A percentile compares a stretch with the other conserved stretches of the same genome.
These are phyloP conservation scores for Lobophora halterata DNA, from an alignment of 2,888 invertebrate species.

Conservation along the genomic window DNA sequence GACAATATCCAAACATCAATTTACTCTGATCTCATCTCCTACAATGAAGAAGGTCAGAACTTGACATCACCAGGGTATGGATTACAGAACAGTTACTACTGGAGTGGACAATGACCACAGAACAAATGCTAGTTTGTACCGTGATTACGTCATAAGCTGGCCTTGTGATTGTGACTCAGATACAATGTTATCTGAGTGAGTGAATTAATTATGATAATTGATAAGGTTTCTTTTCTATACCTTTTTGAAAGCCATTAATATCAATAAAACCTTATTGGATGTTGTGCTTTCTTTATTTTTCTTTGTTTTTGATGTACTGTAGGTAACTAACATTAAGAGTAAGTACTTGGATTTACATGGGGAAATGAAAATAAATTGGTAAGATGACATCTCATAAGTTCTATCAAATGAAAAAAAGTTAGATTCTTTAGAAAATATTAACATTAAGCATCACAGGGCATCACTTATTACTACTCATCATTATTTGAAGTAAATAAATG, in stretches of 20 bases:
- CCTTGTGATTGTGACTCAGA: conserved; percentile 31
- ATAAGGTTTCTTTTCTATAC: conserved; percentile 15
- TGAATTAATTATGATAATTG: conserved; percentile 30
- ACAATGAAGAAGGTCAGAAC: conserved; percentile 50
- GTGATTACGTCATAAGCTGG: conserved; percentile 24
- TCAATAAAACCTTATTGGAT: too few species aligned
- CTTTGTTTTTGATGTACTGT: too few species aligned
- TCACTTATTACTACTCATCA: too few species aligned
- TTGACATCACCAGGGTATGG: conserved; percentile 45
- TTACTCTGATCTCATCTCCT: conserved; percentile 31
- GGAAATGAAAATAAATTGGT: too few species aligned
- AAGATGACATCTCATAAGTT: too few species aligned
- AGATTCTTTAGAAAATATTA: too few species aligned
- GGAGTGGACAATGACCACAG: conserved; percentile 2
- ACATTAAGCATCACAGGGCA: too few species aligned
- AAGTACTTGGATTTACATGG: too few species aligned
- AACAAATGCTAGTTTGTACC: conserved; percentile 1
- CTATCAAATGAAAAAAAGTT: too few species aligned
- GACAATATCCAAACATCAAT: conserved; percentile 15
- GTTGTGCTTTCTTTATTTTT: neutral
- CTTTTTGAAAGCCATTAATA: conserved; percentile 9
- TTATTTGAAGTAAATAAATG: too few species aligned
- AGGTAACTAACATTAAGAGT: too few species aligned
- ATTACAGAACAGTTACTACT: neutral
- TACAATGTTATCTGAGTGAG: conserved; percentile 27